Evolutionary conservation across 2,797 vertebrate species (phyloP).

Genomic region (Orestias chungarensis): DNA sequence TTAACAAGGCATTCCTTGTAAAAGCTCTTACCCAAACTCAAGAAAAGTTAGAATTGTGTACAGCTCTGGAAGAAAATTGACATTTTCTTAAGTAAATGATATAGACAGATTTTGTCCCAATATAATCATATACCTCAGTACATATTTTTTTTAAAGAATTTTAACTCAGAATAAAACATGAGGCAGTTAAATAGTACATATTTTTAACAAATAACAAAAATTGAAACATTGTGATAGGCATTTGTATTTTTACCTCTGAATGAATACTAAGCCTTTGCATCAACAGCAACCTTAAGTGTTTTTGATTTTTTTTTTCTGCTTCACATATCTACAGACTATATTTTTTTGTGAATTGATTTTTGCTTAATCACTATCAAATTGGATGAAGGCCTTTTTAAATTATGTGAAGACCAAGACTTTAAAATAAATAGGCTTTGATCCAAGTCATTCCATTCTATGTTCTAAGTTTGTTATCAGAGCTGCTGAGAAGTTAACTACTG

Average conservation of each 20-base stretch:
- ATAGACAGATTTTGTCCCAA: neutral
- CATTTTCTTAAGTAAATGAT: neutral
- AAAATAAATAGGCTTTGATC: neutral
- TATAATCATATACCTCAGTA: neutral
- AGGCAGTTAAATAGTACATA: neutral
- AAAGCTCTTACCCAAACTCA: conserved; percentile 1
- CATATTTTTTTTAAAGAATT: neutral
- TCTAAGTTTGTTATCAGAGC: neutral
- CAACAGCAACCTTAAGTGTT: no score
- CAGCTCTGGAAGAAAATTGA: neutral
- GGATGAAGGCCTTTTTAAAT: no score
- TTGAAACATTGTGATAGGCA: neutral
- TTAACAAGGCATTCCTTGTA: neutral
- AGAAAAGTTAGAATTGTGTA: neutral
- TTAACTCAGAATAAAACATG: neutral
- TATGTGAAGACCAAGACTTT: no score
- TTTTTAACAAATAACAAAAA: neutral
- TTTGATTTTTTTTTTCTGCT: no score
- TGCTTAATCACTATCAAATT: neutral
- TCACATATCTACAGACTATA: neutral
- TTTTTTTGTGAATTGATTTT: neutral
- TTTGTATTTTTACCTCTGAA: neutral
- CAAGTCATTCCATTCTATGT: neutral
- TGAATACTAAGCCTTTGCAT: neutral
- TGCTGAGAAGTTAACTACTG: neutral